Conservation (phyloP, 2,888 invertebrate genomes). For the Sinotaia quadrata region DNA sequence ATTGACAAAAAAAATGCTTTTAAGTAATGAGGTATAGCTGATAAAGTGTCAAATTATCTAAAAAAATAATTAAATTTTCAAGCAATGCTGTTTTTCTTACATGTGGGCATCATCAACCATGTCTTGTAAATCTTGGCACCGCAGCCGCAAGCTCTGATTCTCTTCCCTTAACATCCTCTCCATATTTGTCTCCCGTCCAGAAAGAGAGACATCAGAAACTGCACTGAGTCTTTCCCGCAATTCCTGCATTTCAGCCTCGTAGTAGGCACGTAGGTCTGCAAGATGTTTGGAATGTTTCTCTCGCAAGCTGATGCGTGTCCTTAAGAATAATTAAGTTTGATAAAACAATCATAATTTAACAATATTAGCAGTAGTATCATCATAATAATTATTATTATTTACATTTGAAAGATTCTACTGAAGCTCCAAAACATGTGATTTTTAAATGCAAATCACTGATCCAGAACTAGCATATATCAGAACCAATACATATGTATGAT, state of each 20-base stretch:
- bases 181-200: background rate
- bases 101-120: constrained; percentile 48
- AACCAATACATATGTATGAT: no score
- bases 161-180: constrained; percentile 49
- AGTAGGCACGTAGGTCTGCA: constrained; percentile 62
- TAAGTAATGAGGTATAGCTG: no score
- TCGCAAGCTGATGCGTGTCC: constrained; percentile 53
- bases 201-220: background rate
- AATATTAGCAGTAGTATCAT: background rate
- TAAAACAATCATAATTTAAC: background rate
- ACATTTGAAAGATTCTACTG: no score
- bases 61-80: no score
- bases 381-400: background rate
- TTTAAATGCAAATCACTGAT: no score
- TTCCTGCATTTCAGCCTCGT: constrained; percentile 62
- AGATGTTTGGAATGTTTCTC: constrained; percentile 66
- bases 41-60: no score
- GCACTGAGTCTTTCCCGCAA: constrained; percentile 48
- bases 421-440: no score
- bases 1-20: no score
- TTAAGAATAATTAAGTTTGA: constrained; percentile 28
- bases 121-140: constrained; percentile 51
- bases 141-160: constrained; percentile 50
- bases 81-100: no score
- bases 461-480: no score